Evolutionary conservation across 2,113 vertebrate genomes (phyloP), one percentile per base, ranked within the genome.

Genomic region (Chionodraco myersi): DNA sequence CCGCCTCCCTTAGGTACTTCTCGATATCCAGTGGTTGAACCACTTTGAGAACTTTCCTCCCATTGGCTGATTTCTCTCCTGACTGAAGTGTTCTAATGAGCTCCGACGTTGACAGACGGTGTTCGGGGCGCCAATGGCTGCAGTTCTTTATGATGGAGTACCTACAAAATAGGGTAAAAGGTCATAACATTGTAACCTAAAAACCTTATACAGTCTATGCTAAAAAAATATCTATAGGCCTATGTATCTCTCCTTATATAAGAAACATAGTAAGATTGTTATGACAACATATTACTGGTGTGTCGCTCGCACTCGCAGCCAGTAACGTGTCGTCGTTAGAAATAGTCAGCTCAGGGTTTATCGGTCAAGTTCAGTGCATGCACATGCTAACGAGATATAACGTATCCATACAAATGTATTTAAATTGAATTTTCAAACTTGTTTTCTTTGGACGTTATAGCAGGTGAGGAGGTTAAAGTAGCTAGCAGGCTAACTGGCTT

Each of bases 71-170:
- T 51, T 74, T 92, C 6, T 93, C 68, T 0, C 92, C 96, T 16
- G 61, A 51, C 51, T 92, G 89, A 0, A 99, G 90, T 30, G 85
- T 92, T 7, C 21, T 75, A 11, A 84, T 58, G 5, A 98, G 89
- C 1, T 94, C 91, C 15, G 81, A 9, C 34, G 93, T 75, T 0
- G 94, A 89, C 8, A 91, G 75, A 0, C 97, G 92, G 0, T 91
- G 85, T 3, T 88, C 34, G 10, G 91, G 87, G 75, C 4, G 92
- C 95, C 96, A 98, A 5, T 91, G 91, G 92, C 97, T 96, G 75
- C 98, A 99, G 13, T 91, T 91, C 76, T 88, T 94, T 88, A 99
- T 97, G 48, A 97, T 88, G 52, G 77, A 48, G 4, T 95, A 97
- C 89, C 98, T 99, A 76, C 23, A 62, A 16, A 66, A 0, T 47